These are phyloP conservation scores for Brienomyrus brachyistius DNA, from an alignment of 2,113 vertebrate species.

Conservation along the genomic window DNA sequence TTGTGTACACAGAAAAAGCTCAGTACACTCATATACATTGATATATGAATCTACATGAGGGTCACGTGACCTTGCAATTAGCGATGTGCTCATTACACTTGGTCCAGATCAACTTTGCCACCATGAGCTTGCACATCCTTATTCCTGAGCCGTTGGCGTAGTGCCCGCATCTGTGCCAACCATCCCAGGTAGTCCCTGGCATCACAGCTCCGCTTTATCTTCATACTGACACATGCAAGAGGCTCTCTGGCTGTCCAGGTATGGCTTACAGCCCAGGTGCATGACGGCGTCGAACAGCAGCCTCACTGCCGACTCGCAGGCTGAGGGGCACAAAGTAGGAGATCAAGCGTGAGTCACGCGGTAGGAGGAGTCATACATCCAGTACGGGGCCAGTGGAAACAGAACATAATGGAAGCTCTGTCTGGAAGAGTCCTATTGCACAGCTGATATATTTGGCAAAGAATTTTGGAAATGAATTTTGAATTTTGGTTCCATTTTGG, in stretches of 20 bases:
- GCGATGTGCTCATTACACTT: not conserved
- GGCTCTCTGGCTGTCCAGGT: slow-evolving; percentile 88
- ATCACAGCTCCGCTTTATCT: slow-evolving; percentile 78
- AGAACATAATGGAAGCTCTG: not conserved
- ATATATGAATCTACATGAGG: not conserved
- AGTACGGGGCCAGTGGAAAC: not conserved
- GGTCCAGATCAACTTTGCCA: not conserved
- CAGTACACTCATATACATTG: not conserved
- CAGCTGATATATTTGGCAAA: not conserved
- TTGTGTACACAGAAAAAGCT: not conserved
- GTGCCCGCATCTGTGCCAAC: not conserved
- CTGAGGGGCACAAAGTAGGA: slow-evolving; percentile 48
- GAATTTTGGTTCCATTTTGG: not conserved
- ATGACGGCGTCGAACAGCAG: slow-evolving; percentile 88
- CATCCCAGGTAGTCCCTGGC: not conserved
- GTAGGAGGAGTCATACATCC: not conserved
- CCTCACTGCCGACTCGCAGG: slow-evolving; percentile 82
- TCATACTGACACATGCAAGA: slow-evolving; percentile 81
- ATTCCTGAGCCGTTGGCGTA: not conserved
- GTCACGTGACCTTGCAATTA: not conserved
- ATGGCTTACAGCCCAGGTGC: slow-evolving; percentile 91
- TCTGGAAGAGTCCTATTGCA: not conserved
- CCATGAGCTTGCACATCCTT: not conserved
- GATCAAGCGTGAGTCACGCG: not conserved
- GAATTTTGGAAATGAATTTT: not conserved